Conservation (phyloP, 2,113 vertebrate genomes). For the Pedionomus torquatus region DNA sequence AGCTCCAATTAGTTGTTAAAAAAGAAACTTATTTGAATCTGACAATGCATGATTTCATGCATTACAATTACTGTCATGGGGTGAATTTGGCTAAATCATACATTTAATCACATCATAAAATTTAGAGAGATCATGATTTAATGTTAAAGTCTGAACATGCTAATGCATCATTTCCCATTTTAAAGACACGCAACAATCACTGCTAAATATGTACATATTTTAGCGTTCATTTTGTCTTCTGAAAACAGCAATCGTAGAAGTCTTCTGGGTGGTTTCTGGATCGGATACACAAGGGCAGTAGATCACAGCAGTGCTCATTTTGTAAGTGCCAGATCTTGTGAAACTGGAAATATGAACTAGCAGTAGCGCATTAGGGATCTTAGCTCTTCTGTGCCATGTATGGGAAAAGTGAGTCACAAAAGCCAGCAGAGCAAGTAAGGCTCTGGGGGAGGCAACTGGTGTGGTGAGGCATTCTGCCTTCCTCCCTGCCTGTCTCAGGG, state of each 20-base stretch:
- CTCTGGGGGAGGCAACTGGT: neutral
- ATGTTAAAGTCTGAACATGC: neutral
- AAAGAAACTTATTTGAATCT: neutral
- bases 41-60: neutral
- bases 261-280: neutral
- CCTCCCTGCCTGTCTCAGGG: neutral
- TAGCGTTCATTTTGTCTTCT: neutral
- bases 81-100: neutral
- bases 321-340: neutral
- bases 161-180: neutral
- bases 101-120: neutral
- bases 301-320: neutral
- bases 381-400: neutral
- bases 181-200: neutral
- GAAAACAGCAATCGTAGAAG: neutral
- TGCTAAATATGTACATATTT: neutral
- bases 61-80: neutral
- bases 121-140: neutral
- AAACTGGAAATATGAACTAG: neutral
- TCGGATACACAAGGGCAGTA: neutral
- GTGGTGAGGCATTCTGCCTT: accelerated
- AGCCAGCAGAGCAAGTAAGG: accelerated
- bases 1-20: neutral
- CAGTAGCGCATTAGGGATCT: neutral
- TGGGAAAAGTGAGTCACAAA: neutral